Percentiles rank a stretch among this genome's conserved stretches.
These are phyloP conservation scores for Geococcyx californianus DNA, from an alignment of 2,113 vertebrate species.

Conservation along the genomic window DNA sequence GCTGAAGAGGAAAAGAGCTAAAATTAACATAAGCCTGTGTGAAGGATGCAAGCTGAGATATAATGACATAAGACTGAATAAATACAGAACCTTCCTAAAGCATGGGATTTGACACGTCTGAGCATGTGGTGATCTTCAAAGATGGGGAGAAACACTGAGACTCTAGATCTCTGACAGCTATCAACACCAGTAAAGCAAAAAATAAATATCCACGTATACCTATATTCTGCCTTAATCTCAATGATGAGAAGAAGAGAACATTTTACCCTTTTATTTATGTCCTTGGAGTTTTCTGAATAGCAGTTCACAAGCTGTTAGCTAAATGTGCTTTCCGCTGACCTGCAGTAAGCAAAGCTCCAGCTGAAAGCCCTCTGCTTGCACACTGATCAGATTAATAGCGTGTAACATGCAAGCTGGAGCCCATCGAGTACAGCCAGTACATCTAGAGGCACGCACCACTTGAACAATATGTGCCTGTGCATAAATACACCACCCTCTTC, in stretches of 20 bases:
- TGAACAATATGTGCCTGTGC: constrained; percentile 47
- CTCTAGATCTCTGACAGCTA: neutral
- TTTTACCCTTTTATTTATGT: neutral
- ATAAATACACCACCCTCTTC: constrained; percentile 10
- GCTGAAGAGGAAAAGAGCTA: neutral
- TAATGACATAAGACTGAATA: neutral
- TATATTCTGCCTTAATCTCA: neutral
- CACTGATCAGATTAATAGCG: constrained; percentile 22
- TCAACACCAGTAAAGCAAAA: neutral
- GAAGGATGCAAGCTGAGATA: neutral
- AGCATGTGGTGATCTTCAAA: neutral
- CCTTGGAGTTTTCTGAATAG: neutral
- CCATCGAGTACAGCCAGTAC: neutral
- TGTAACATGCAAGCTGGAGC: constrained; percentile 12
- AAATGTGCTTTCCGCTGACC: neutral
- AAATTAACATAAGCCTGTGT: neutral
- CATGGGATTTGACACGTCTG: neutral
- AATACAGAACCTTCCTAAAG: neutral
- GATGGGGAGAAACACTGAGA: neutral
- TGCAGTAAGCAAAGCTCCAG: neutral
- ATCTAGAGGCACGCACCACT: neutral
- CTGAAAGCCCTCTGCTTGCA: neutral
- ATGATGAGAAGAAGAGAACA: neutral
- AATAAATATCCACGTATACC: neutral
- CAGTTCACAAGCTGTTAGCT: neutral